Conservation (phyloP, 2,888 invertebrate genomes). For the Tipula unca region DNA sequence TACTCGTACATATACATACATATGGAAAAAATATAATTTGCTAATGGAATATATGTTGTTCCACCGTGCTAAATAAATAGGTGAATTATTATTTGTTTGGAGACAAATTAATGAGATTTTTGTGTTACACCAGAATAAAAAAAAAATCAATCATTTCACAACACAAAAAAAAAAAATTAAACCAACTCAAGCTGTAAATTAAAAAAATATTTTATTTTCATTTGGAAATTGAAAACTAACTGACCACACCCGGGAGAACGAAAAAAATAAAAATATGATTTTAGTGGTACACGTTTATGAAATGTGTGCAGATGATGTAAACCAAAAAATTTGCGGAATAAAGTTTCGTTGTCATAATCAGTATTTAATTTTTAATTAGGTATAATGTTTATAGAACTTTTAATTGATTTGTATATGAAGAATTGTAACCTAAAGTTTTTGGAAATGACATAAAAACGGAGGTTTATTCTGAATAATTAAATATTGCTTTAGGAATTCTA, state of each 20-base stretch:
- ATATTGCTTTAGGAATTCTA: too few relatives aligned
- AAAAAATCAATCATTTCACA: neutral
- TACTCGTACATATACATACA: neutral
- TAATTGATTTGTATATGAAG: neutral
- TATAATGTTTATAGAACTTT: neutral
- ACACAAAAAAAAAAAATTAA: neutral
- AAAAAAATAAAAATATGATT: neutral
- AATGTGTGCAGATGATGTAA: neutral
- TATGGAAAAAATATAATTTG: neutral
- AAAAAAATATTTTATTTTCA: neutral
- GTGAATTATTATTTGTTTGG: neutral
- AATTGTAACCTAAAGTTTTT: too few relatives aligned
- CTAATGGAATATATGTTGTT: slow-evolving; percentile 14
- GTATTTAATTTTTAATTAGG: neutral
- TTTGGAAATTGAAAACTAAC: neutral
- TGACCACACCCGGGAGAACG: neutral
- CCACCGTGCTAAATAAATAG: neutral
- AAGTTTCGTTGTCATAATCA: neutral
- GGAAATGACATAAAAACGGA: too few relatives aligned
- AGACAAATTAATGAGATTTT: slow-evolving; percentile 8
- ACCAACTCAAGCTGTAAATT: neutral
- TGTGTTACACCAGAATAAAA: neutral
- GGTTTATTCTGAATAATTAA: too few relatives aligned
- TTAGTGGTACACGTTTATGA: neutral
- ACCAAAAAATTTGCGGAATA: neutral